A percentile compares a stretch with the other conserved stretches of the same genome.
Evolutionary conservation across 1,140 invertebrate genomes (phyloP).

Genomic region (Drosophila kohkoa): DNA sequence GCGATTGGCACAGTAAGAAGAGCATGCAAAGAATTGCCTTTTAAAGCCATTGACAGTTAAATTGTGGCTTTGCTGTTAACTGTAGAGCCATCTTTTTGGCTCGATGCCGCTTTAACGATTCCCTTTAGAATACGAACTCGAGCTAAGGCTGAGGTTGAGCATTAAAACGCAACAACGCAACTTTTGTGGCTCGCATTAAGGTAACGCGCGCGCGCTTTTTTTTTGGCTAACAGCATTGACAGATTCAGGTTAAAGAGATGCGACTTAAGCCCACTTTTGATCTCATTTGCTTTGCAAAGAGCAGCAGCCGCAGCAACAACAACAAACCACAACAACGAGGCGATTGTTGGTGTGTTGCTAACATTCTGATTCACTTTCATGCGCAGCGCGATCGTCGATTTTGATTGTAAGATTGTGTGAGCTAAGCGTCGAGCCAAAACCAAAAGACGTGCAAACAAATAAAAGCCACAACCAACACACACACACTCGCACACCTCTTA

Average conservation of each 20-base stretch:
- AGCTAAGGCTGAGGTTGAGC: neutral
- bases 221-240: slow-evolving; percentile 64
- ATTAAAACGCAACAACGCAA: slow-evolving; percentile 30
- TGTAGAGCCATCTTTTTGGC: slow-evolving; percentile 4
- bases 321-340: slow-evolving; percentile 24
- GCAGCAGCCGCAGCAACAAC: slow-evolving; percentile 27
- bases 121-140: slow-evolving; percentile 5
- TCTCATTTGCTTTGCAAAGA: slow-evolving; percentile 77
- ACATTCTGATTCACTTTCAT: slow-evolving; percentile 82
- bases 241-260: slow-evolving; percentile 80
- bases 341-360: slow-evolving; percentile 13
- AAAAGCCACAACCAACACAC: slow-evolving; percentile 37
- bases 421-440: slow-evolving; percentile 46
- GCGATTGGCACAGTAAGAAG: neutral
- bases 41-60: neutral
- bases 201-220: slow-evolving; percentile 39
- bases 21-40: neutral
- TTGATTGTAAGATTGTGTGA: slow-evolving; percentile 35
- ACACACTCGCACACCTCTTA: slow-evolving; percentile 11
- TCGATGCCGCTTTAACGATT: slow-evolving; percentile 15
- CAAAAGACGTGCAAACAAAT: slow-evolving; percentile 40
- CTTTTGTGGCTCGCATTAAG: slow-evolving; percentile 3
- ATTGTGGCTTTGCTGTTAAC: slow-evolving; percentile 1
- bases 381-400: slow-evolving; percentile 68
- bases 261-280: slow-evolving; percentile 80